These are phyloP conservation scores for Idaea aversata DNA, from an alignment of 2,888 invertebrate genomes.

Conservation along the genomic window DNA sequence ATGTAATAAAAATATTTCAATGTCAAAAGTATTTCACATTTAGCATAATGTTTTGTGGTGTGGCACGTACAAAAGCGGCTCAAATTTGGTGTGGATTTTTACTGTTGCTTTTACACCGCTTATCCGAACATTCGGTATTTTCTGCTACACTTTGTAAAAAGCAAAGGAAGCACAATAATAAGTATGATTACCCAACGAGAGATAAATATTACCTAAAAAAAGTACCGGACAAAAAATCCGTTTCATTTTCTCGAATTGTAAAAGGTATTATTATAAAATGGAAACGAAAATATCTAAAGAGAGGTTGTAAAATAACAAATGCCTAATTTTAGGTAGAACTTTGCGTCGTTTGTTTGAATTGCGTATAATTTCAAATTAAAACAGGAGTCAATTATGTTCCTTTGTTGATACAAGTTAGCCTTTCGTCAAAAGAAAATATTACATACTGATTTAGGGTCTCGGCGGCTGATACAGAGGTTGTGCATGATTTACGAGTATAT, in stretches of 20 bases:
- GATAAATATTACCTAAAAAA: background rate
- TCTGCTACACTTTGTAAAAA: background rate
- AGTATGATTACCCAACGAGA: background rate
- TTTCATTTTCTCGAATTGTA: background rate
- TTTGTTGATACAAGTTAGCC: slow-evolving; percentile 28
- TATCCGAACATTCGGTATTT: background rate
- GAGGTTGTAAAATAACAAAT: slow-evolving; percentile 2
- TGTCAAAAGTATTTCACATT: background rate
- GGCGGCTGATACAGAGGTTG: slow-evolving; percentile 43
- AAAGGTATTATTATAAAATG: background rate
- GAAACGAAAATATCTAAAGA: background rate
- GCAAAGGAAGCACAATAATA: background rate
- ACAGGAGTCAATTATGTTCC: slow-evolving; percentile 44
- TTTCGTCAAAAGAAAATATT: slow-evolving; percentile 27
- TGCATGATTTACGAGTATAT: slow-evolving; percentile 40
- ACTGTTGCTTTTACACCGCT: background rate
- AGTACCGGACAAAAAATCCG: background rate
- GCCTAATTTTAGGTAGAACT: slow-evolving; percentile 19
- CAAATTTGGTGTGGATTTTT: background rate
- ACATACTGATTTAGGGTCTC: slow-evolving; percentile 29
- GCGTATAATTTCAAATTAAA: slow-evolving; percentile 23
- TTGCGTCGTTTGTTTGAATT: slow-evolving; percentile 24
- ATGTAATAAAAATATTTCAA: slow-evolving; percentile 1
- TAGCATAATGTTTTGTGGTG: background rate
- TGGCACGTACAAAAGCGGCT: background rate